phyloP scores from a whole-genome alignment of 2,888 invertebrate species.

The Byasa hedistus region DNA sequence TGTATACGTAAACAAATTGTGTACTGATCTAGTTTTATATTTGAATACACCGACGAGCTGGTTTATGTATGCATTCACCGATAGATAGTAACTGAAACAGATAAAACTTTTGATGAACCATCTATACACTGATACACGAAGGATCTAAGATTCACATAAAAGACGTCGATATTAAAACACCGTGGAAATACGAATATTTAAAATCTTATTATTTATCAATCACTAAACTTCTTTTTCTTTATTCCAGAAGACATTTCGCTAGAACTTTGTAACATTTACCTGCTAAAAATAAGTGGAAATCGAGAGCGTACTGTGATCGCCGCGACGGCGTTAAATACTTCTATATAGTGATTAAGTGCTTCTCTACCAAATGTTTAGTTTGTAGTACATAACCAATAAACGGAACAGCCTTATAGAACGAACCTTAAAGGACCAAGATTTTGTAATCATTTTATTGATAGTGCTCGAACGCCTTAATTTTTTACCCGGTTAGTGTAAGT shows the following conservation, averaged over 20 bases:
- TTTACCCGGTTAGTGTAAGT: conserved; percentile 50
- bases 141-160: background rate
- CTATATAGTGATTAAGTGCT: conserved; percentile 59
- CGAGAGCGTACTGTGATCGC: conserved; percentile 65
- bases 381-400: conserved; percentile 52
- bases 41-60: background rate
- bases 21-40: conserved; percentile 12
- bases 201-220: background rate
- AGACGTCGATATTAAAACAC: conserved; percentile 5
- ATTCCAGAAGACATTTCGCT: conserved; percentile 34
- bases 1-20: conserved; percentile 9
- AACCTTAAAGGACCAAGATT: conserved; percentile 75
- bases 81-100: conserved; percentile 13
- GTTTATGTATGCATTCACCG: background rate
- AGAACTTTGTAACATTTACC: conserved; percentile 29
- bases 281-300: conserved; percentile 37
- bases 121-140: background rate
- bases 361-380: conserved; percentile 62
- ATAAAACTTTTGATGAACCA: conserved; percentile 3
- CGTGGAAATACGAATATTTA: conserved; percentile 31
- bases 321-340: conserved; percentile 64
- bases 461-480: conserved; percentile 67
- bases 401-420: conserved; percentile 61
- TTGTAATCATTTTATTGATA: conserved; percentile 57
- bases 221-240: conserved; percentile 18